A percentile compares a stretch with the other conserved stretches of the same genome.
Evolutionary conservation across 2,888 invertebrate genomes (phyloP).

Genomic region (Leptopilina myrica): DNA sequence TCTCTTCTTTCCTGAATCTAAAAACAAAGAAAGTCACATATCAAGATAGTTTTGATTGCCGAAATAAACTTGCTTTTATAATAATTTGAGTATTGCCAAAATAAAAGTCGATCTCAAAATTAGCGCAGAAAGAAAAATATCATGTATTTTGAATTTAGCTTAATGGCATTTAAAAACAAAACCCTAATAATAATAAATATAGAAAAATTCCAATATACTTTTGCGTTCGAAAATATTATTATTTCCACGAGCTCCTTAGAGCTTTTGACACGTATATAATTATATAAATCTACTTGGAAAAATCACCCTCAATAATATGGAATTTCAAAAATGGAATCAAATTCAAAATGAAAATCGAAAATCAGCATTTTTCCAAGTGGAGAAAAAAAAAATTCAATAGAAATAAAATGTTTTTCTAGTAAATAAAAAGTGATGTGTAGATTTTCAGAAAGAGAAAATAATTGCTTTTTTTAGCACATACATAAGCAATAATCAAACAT

Average conservation of each 20-base stretch:
- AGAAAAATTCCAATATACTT: too few relatives aligned
- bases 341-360: too few relatives aligned
- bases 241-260: background rate
- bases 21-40: constrained; percentile 39
- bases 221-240: too few relatives aligned
- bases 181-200: too few relatives aligned
- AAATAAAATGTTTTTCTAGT: background rate
- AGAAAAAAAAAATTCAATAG: background rate
- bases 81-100: background rate
- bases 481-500: background rate
- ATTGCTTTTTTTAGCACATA: constrained; percentile 16
- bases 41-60: constrained; percentile 30
- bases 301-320: too few relatives aligned
- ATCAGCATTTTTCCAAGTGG: too few relatives aligned
- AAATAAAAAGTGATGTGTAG: background rate
- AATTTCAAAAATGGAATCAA: too few relatives aligned
- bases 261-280: background rate
- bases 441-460: constrained; percentile 8
- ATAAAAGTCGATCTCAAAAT: background rate
- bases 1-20: constrained; percentile 38
- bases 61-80: constrained; percentile 30
- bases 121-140: too few relatives aligned
- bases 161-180: too few relatives aligned
- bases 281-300: too few relatives aligned
- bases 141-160: too few relatives aligned